Evolutionary conservation across 2,797 vertebrate genomes (phyloP).

Genomic region (Rhynchotus rufescens): DNA sequence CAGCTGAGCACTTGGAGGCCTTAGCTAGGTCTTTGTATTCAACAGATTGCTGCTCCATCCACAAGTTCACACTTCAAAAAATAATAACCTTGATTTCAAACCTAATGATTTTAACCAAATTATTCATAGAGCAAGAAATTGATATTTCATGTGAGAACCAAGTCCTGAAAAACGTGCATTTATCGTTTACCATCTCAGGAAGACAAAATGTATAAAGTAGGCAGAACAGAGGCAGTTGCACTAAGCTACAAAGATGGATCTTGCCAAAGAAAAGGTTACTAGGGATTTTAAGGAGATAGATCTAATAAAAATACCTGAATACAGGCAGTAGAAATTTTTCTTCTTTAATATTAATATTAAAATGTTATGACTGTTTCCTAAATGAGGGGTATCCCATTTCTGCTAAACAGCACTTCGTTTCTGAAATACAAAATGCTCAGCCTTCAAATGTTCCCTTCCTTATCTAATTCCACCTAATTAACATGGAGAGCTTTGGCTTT

Average conservation of each 20-base stretch:
- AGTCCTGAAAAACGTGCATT: not conserved
- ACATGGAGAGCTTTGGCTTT: constrained; percentile 15
- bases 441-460: not conserved
- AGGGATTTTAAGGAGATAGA: not conserved
- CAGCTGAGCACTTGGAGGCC: not conserved
- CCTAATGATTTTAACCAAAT: not conserved
- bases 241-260: not conserved
- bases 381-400: not conserved
- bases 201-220: not conserved
- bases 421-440: constrained; percentile 1
- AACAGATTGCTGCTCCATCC: not conserved
- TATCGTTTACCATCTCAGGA: too few species aligned
- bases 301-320: not conserved
- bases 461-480: constrained; percentile 46
- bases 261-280: not conserved
- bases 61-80: not conserved
- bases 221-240: not conserved
- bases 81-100: not conserved
- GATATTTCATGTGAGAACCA: not conserved
- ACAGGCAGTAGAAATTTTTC: constrained; percentile 7
- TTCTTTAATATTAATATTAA: not conserved
- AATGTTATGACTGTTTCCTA: not conserved
- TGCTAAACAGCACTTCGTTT: not conserved
- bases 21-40: not conserved
- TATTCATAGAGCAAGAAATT: not conserved